phyloP scores from a whole-genome alignment of 2,888 invertebrate species.

The Temnothorax rugatulus region DNA sequence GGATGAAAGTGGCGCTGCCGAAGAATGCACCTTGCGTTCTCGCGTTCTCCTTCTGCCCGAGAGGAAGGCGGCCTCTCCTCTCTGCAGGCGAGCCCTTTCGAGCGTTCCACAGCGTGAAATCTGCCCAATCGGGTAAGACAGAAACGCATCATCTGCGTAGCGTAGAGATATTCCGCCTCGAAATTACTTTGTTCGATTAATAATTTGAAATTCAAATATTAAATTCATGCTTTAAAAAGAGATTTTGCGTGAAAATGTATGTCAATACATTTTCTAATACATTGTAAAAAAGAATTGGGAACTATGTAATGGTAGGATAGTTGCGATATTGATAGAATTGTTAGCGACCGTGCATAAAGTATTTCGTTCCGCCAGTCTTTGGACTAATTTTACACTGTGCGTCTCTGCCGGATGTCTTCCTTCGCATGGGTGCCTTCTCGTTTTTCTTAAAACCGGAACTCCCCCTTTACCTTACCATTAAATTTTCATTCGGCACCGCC shows the following conservation, averaged over 20 bases:
- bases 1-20: slow-evolving; percentile 69
- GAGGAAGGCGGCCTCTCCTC: not conserved
- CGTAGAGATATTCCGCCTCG: not conserved
- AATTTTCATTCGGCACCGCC: slow-evolving; percentile 29
- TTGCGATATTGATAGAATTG: not conserved
- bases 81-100: not conserved
- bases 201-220: not conserved
- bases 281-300: not conserved
- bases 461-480: slow-evolving; percentile 5
- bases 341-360: not conserved
- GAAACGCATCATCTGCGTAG: slow-evolving; percentile 1
- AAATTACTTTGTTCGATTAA: slow-evolving; percentile 5
- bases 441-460: slow-evolving; percentile 21
- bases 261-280: not conserved
- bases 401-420: slow-evolving; percentile 15
- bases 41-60: slow-evolving; percentile 1
- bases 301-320: not conserved
- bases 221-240: not conserved
- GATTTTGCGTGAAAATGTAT: not conserved
- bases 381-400: slow-evolving; percentile 4
- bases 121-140: slow-evolving; percentile 3
- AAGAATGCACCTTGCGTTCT: slow-evolving; percentile 78
- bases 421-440: slow-evolving; percentile 16
- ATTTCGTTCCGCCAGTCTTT: not conserved
- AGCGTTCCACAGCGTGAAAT: slow-evolving; percentile 35